Conservation (phyloP, 1,140 invertebrate genomes). For the Formica selysi region DNA sequence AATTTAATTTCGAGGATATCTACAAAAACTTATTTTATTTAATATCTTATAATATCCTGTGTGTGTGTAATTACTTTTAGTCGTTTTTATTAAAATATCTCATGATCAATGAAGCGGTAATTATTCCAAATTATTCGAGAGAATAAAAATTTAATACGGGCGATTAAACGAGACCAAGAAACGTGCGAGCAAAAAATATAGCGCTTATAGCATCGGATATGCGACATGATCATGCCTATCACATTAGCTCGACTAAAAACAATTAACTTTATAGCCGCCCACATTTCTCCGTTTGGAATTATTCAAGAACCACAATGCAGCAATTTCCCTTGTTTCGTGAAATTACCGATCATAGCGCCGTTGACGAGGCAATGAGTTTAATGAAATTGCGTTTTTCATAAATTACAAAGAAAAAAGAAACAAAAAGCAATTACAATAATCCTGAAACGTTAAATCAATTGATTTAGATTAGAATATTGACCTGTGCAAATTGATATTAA, state of each 20-base stretch:
- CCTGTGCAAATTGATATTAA: not conserved
- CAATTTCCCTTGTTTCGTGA: slow-evolving; percentile 13
- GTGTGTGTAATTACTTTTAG: not conserved
- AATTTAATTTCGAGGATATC: not conserved
- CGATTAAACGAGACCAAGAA: slow-evolving; percentile 29
- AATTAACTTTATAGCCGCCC: slow-evolving; percentile 42
- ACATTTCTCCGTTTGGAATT: slow-evolving; percentile 33
- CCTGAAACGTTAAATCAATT: not conserved
- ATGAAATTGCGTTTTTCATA: not conserved
- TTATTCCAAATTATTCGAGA: slow-evolving; percentile 26
- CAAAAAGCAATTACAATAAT: not conserved
- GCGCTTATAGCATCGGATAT: slow-evolving; percentile 10
- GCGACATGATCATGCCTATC: slow-evolving; percentile 33
- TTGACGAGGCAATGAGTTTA: slow-evolving; percentile 12
- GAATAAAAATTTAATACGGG: slow-evolving; percentile 29
- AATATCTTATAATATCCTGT: not conserved
- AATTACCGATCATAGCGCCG: slow-evolving; percentile 6
- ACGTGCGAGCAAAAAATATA: slow-evolving; percentile 40
- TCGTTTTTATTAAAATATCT: slow-evolving; percentile 12
- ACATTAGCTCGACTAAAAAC: slow-evolving; percentile 50
- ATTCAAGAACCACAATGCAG: slow-evolving; percentile 16
- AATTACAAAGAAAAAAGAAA: not conserved
- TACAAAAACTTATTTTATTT: not conserved
- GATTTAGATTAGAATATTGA: not conserved
- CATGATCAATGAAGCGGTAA: not conserved